Evolutionary conservation across 2,797 vertebrate species (phyloP).

Genomic region (Pantherophis vulpinus): DNA sequence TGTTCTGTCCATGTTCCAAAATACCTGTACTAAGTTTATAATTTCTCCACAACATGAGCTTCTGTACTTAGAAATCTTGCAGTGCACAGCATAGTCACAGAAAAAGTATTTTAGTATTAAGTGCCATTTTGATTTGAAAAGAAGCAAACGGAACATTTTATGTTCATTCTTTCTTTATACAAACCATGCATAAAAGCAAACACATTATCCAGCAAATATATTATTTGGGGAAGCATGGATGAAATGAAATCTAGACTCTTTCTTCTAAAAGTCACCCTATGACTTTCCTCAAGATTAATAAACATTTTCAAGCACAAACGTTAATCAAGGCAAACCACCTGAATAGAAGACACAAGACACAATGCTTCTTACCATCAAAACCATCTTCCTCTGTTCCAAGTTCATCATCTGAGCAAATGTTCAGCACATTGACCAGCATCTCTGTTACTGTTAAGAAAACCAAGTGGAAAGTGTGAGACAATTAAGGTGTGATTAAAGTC

Average conservation of each 20-base stretch:
- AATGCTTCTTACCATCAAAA: conserved; percentile 86
- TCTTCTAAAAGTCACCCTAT: conserved; percentile 1
- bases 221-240: conserved; percentile 29
- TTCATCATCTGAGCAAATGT: conserved; percentile 98
- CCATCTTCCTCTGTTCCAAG: conserved; percentile 95
- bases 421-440: conserved; percentile 98
- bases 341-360: conserved; percentile 26
- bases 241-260: conserved; percentile 38
- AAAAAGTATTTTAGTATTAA: background rate
- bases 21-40: conserved; percentile 1
- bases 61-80: background rate
- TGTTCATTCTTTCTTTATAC: conserved; percentile 36
- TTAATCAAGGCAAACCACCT: conserved; percentile 28
- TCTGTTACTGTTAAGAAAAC: conserved; percentile 85
- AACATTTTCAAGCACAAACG: conserved; percentile 25
- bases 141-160: conserved; percentile 3
- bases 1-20: background rate
- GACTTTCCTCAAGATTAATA: conserved; percentile 38
- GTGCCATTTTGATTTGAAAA: conserved; percentile 15
- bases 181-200: conserved; percentile 50
- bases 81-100: background rate
- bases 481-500: background rate
- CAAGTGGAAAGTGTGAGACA: conserved; percentile 29
- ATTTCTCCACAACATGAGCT: background rate
- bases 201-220: conserved; percentile 22